These are phyloP conservation scores for Campylorhamphus procurvoides DNA, from an alignment of 2,113 vertebrate species.

Conservation along the genomic window DNA sequence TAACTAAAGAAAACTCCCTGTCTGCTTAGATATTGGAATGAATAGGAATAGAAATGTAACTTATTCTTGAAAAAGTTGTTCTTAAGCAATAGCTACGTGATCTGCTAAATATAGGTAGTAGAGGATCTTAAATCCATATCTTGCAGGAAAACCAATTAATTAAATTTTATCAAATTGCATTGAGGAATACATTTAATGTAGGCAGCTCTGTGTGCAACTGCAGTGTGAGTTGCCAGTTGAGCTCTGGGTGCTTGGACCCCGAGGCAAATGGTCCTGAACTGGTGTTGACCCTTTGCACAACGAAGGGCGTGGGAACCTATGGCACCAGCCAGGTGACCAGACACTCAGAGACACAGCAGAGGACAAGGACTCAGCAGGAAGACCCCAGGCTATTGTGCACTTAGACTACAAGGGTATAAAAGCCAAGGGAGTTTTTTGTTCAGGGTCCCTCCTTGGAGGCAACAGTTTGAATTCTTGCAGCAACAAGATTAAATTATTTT, in stretches of 20 bases:
- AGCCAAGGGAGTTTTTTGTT: neutral
- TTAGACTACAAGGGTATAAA: neutral
- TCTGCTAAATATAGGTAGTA: neutral
- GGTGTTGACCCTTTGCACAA: neutral
- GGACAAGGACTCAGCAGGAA: neutral
- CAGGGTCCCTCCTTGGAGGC: neutral
- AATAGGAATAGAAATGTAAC: neutral
- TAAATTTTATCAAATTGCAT: neutral
- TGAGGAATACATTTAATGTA: neutral
- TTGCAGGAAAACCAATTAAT: neutral
- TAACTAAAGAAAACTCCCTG: neutral
- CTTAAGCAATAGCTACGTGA: neutral
- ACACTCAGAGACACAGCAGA: neutral
- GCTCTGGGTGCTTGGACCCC: neutral
- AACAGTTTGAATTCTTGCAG: neutral
- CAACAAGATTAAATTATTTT: neutral
- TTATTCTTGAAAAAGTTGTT: neutral
- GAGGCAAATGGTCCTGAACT: neutral
- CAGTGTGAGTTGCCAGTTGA: neutral
- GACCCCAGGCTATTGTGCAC: neutral
- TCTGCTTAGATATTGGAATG: neutral
- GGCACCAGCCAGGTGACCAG: neutral
- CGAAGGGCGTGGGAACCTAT: rapidly evolving
- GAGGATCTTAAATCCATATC: neutral
- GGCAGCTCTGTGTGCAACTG: neutral